Conservation (phyloP, 2,113 vertebrate species). For the Dicaeum eximium region DNA sequence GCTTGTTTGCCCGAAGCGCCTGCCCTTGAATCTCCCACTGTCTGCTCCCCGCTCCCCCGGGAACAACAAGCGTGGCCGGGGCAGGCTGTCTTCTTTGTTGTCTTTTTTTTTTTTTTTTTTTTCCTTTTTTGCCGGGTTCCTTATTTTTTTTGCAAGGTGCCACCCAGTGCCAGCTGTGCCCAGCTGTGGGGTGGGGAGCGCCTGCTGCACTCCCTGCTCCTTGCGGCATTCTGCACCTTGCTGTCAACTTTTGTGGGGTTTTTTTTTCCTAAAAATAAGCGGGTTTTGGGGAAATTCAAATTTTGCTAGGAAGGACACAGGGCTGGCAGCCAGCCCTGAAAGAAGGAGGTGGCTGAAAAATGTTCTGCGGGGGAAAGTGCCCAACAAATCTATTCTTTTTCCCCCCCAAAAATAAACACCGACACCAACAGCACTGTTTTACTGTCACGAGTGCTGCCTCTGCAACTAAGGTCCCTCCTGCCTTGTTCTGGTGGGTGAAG, state of each 20-base stretch:
- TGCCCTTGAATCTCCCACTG: constrained; percentile 66
- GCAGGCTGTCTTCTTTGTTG: constrained; percentile 40
- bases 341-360: constrained; percentile 54
- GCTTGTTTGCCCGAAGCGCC: constrained; percentile 54
- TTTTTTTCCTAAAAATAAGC: not conserved
- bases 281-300: not conserved
- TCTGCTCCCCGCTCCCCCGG: constrained; percentile 7
- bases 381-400: not conserved
- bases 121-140: not conserved
- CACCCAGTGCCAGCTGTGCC: constrained; percentile 62
- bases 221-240: not conserved
- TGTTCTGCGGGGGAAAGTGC: constrained; percentile 11
- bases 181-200: not conserved
- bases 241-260: not conserved
- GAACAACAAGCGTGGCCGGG: constrained; percentile 52
- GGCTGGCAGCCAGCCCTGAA: not conserved
- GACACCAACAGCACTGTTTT: not conserved
- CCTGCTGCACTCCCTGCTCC: not conserved
- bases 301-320: not conserved
- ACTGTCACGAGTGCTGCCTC: not conserved
- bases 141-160: constrained; percentile 54
- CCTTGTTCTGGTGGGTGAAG: not conserved
- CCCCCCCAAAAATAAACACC: not conserved
- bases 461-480: not conserved
- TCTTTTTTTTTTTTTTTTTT: not conserved